phyloP scores from a whole-genome alignment of 2,888 invertebrate species.

The Dioctria rufipes region DNA sequence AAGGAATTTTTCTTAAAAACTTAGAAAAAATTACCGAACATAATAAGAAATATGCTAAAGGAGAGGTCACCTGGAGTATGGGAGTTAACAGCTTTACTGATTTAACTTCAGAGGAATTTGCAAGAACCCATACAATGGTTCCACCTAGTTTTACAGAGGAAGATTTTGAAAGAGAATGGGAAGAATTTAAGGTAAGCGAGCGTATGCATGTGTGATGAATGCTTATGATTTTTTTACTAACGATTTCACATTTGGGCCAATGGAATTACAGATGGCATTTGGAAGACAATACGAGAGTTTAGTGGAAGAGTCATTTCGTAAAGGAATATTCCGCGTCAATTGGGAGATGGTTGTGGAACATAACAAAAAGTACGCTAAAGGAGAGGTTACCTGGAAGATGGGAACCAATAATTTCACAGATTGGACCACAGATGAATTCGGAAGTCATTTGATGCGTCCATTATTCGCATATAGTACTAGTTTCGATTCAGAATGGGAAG shows the following conservation, averaged over 20 bases:
- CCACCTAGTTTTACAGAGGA: too few relatives aligned
- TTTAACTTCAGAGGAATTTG: neutral
- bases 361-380: too few relatives aligned
- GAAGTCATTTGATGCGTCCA: too few relatives aligned
- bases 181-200: too few relatives aligned
- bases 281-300: neutral
- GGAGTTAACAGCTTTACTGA: neutral
- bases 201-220: too few relatives aligned
- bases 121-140: too few relatives aligned
- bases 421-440: neutral
- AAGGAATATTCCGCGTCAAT: neutral
- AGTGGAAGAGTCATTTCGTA: neutral
- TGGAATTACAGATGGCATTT: neutral
- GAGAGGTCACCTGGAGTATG: neutral
- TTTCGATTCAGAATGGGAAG: too few relatives aligned
- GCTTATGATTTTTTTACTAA: too few relatives aligned
- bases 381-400: neutral
- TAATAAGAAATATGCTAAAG: too few relatives aligned
- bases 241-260: too few relatives aligned
- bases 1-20: neutral
- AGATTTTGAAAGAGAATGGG: too few relatives aligned
- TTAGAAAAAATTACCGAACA: neutral
- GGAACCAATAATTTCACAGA: neutral
- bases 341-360: neutral
- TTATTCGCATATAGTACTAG: too few relatives aligned